Evolutionary conservation across 2,797 vertebrate genomes (phyloP).

Genomic region (Chloroceryle amazona): DNA sequence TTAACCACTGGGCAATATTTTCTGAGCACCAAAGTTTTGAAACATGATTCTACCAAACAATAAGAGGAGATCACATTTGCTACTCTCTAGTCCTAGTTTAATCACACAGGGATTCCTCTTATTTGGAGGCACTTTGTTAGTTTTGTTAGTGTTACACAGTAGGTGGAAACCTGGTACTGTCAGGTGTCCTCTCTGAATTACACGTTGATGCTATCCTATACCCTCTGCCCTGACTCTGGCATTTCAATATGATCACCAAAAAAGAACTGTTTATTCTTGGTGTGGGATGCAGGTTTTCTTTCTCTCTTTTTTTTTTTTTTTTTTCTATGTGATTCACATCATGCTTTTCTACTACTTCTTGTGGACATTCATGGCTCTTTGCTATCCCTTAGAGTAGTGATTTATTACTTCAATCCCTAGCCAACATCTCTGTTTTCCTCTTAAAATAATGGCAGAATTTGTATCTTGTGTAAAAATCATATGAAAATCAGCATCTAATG

Average conservation of each 20-base stretch:
- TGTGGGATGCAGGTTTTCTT: not conserved
- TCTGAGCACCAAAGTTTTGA: not conserved
- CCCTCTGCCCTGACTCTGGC: not conserved
- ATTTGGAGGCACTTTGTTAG: not conserved
- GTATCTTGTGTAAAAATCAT: not conserved
- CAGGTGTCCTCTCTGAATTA: not conserved
- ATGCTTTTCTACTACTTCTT: not conserved
- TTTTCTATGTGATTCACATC: not conserved
- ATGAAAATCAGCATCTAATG: not conserved
- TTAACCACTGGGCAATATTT: not conserved
- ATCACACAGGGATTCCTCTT: not conserved
- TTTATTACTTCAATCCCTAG: not conserved
- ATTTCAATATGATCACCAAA: not conserved
- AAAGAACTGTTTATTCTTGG: not conserved
- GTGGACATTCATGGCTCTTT: not conserved
- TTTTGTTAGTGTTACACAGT: not conserved
- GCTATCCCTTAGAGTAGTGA: not conserved
- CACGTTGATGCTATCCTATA: not conserved
- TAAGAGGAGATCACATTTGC: not conserved
- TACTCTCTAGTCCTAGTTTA: not conserved
- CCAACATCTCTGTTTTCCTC: not conserved
- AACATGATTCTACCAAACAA: not conserved
- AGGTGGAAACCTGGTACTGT: not conserved
- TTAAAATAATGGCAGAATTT: not conserved
- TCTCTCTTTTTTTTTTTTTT: not conserved